Percentiles rank a stretch among this genome's conserved stretches.
These are phyloP conservation scores for Engraulis encrasicolus DNA, from an alignment of 2,113 vertebrate species.

Conservation along the genomic window DNA sequence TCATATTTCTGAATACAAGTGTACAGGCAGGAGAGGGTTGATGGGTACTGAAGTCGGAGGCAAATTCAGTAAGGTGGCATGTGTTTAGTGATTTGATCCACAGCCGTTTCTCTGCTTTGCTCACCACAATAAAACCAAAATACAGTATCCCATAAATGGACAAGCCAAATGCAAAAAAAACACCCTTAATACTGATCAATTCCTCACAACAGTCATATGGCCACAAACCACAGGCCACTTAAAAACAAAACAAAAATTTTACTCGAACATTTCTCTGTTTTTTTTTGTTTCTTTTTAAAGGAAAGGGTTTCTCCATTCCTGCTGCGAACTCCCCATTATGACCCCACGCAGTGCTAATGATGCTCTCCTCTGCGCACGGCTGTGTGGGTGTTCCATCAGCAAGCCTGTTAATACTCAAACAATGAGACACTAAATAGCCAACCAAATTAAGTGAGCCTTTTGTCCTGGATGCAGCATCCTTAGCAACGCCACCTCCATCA, in stretches of 20 bases:
- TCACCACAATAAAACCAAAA: neutral
- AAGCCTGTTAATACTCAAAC: slow-evolving; percentile 22
- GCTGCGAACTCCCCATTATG: neutral
- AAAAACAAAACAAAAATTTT: no score
- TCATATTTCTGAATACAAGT: neutral
- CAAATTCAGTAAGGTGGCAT: neutral
- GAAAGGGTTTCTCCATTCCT: neutral
- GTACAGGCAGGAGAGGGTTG: neutral
- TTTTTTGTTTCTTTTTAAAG: neutral
- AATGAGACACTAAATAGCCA: slow-evolving; percentile 32
- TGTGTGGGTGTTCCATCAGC: slow-evolving; percentile 30
- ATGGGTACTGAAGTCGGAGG: neutral
- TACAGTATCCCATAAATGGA: neutral
- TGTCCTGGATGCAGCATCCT: slow-evolving; percentile 31
- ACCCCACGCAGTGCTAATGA: neutral
- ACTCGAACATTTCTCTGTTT: no score
- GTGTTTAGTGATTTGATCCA: neutral
- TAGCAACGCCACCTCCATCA: slow-evolving; percentile 41
- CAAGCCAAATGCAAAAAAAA: neutral
- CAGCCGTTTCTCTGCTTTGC: neutral
- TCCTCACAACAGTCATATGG: neutral
- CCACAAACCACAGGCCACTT: no score
- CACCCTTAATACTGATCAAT: neutral
- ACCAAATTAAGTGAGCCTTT: slow-evolving; percentile 32
- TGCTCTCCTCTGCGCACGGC: neutral